A percentile compares a stretch with the other conserved stretches of the same genome.
Evolutionary conservation across 2,888 invertebrate genomes (phyloP).

Genomic region (Heliconius ethilla): DNA sequence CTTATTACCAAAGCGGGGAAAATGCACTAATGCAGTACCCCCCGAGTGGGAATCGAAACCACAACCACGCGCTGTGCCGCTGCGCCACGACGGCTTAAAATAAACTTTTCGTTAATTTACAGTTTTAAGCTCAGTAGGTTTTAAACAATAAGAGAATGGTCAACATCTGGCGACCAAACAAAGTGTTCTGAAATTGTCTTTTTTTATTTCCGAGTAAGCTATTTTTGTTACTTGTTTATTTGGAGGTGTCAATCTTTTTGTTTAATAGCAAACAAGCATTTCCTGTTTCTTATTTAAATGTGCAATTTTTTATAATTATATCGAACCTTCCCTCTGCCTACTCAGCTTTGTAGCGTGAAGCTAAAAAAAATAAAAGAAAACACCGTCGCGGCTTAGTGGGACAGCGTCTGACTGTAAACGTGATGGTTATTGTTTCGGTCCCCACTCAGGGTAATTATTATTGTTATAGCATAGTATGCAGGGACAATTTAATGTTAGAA

Average conservation of each 20-base stretch:
- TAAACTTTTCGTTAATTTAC: not conserved
- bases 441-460: too few species aligned
- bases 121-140: not conserved
- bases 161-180: constrained; percentile 50
- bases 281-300: not conserved
- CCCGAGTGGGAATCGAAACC: not conserved
- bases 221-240: not conserved
- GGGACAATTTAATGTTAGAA: too few species aligned
- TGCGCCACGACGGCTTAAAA: not conserved
- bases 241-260: constrained; percentile 6
- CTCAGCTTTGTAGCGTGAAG: too few species aligned
- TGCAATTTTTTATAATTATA: not conserved
- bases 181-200: not conserved
- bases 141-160: constrained; percentile 41
- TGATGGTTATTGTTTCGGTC: too few species aligned
- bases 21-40: too few species aligned
- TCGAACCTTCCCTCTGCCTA: not conserved
- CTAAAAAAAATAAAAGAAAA: too few species aligned
- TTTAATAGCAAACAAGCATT: constrained; percentile 10
- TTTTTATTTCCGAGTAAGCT: not conserved
- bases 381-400: too few species aligned
- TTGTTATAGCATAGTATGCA: too few species aligned
- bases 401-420: too few species aligned
- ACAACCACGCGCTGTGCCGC: not conserved
- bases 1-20: too few species aligned